Conservation (phyloP, 1,140 invertebrate genomes). For the Cyphomyrmex costatus region DNA sequence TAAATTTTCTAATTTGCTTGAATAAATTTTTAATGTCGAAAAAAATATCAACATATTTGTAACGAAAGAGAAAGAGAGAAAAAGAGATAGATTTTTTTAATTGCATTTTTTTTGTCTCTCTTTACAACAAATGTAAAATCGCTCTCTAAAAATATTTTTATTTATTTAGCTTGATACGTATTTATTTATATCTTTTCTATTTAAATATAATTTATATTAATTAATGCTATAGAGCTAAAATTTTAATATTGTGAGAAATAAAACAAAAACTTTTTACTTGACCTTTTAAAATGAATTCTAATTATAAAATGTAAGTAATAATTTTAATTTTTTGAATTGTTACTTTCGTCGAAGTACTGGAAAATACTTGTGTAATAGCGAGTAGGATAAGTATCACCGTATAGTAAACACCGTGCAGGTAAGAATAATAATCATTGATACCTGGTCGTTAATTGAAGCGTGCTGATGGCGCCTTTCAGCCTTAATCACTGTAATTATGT, state of each 20-base stretch:
- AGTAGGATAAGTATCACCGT: no score
- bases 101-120: not conserved
- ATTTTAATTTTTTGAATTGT: not conserved
- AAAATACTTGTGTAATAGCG: not conserved
- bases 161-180: not conserved
- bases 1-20: not conserved
- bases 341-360: not conserved
- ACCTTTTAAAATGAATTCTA: not conserved
- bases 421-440: slow-evolving; percentile 63
- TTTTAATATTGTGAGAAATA: not conserved
- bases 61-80: not conserved
- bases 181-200: not conserved
- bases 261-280: not conserved
- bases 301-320: not conserved
- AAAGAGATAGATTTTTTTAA: not conserved
- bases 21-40: not conserved
- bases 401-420: slow-evolving; percentile 5
- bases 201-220: not conserved
- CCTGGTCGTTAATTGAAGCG: slow-evolving; percentile 61
- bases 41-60: not conserved
- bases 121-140: no score
- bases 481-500: slow-evolving; percentile 64
- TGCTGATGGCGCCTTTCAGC: slow-evolving; percentile 29
- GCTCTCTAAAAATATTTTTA: not conserved
- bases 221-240: not conserved